Conservation (phyloP, 2,113 vertebrate species). For the Holacanthus passer region DNA sequence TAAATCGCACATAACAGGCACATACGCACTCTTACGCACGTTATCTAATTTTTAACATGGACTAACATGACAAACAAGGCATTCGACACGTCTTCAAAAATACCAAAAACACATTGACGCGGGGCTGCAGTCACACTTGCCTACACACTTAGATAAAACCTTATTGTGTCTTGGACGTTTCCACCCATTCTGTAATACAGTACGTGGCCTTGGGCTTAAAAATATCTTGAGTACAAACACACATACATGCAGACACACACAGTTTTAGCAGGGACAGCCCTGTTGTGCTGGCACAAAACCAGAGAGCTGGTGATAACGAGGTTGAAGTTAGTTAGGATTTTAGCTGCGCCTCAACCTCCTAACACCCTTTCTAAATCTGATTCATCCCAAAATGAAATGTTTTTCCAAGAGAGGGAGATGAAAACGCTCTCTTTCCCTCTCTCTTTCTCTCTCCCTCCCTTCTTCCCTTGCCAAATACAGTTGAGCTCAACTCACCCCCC, state of each 20-base stretch:
- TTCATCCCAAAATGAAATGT: conserved; percentile 79
- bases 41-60: conserved; percentile 34
- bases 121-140: conserved; percentile 28
- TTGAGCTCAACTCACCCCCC: conserved; percentile 48
- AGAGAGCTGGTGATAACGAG: conserved; percentile 74
- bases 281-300: conserved; percentile 62
- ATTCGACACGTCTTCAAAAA: conserved; percentile 15
- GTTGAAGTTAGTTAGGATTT: conserved; percentile 78
- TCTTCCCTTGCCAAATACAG: conserved; percentile 75
- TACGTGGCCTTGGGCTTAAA: conserved; percentile 67
- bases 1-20: conserved; percentile 52
- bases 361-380: conserved; percentile 73
- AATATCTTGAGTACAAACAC: conserved; percentile 55
- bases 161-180: conserved; percentile 40
- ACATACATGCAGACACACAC: conserved; percentile 16
- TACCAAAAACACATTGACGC: conserved; percentile 17
- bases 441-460: conserved; percentile 48
- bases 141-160: conserved; percentile 43
- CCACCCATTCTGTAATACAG: conserved; percentile 51
- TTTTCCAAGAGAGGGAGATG: conserved; percentile 73
- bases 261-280: conserved; percentile 68
- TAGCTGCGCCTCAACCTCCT: conserved; percentile 71
- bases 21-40: conserved; percentile 14
- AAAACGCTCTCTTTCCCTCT: conserved; percentile 61
- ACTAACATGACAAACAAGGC: conserved; percentile 32